Evolutionary conservation across 2,113 vertebrate genomes (phyloP).

Genomic region (Myotis davidii): DNA sequence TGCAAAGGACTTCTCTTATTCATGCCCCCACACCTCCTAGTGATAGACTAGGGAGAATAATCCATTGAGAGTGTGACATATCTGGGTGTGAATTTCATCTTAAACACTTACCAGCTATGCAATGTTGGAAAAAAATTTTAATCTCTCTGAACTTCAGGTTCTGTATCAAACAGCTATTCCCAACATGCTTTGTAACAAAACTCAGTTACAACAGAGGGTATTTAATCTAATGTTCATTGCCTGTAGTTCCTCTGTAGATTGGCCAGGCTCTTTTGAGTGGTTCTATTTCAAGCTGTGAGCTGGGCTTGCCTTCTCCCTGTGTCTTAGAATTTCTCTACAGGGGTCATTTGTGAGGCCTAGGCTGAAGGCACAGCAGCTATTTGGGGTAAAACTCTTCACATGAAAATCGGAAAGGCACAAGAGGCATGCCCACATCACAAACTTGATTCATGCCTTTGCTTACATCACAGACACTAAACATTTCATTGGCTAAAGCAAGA

Average conservation of each 20-base stretch:
- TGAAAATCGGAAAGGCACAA: background rate
- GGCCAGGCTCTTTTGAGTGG: background rate
- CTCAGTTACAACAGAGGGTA: background rate
- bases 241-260: background rate
- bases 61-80: background rate
- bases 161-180: background rate
- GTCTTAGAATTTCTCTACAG: background rate
- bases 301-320: background rate
- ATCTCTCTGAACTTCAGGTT: background rate
- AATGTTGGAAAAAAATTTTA: background rate
- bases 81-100: background rate
- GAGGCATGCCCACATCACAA: background rate
- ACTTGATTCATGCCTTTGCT: background rate
- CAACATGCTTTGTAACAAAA: background rate
- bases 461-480: background rate
- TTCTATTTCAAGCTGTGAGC: background rate
- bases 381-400: background rate
- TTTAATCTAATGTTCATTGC: background rate
- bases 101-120: background rate
- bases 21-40: background rate
- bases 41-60: background rate
- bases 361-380: background rate
- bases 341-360: background rate
- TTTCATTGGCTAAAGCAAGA: background rate
- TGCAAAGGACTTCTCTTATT: background rate